phyloP scores from a whole-genome alignment of 2,888 invertebrate species.

The Drosophila engyochracea region DNA sequence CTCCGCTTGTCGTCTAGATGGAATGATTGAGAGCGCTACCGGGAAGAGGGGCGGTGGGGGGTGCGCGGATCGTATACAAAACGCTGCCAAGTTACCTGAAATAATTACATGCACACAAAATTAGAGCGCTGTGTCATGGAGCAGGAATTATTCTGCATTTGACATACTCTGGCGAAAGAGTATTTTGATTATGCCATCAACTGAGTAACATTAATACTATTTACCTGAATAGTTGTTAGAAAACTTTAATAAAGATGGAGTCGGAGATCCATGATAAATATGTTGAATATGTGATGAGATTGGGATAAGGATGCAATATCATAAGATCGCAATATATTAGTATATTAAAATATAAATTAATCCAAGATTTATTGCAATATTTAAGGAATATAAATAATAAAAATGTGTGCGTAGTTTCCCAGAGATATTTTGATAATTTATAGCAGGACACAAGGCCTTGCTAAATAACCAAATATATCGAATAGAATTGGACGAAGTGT shows the following conservation, averaged over 20 bases:
- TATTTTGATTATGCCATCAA: neutral
- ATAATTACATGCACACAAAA: conserved; percentile 77
- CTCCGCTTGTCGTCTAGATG: conserved; percentile 14
- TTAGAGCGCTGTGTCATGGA: conserved; percentile 65
- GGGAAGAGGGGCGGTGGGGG: neutral
- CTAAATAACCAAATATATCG: neutral
- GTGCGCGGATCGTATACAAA: conserved; percentile 43
- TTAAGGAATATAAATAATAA: too few relatives aligned
- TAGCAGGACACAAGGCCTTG: neutral
- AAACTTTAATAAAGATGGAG: too few relatives aligned
- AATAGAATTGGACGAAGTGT: neutral
- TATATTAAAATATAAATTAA: too few relatives aligned
- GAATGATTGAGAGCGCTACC: neutral
- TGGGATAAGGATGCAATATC: too few relatives aligned
- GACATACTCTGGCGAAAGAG: conserved; percentile 26
- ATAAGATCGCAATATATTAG: too few relatives aligned
- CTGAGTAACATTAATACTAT: neutral
- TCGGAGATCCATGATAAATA: too few relatives aligned
- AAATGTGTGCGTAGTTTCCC: too few relatives aligned
- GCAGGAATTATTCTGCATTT: conserved; percentile 69
- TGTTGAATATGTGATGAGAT: too few relatives aligned
- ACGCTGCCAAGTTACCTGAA: conserved; percentile 73
- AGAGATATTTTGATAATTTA: too few relatives aligned
- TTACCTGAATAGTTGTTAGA: too few relatives aligned
- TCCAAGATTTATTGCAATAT: too few relatives aligned